These are phyloP conservation scores for Phyllostomus discolor DNA, from an alignment of 2,113 vertebrate genomes.

Conservation along the genomic window DNA sequence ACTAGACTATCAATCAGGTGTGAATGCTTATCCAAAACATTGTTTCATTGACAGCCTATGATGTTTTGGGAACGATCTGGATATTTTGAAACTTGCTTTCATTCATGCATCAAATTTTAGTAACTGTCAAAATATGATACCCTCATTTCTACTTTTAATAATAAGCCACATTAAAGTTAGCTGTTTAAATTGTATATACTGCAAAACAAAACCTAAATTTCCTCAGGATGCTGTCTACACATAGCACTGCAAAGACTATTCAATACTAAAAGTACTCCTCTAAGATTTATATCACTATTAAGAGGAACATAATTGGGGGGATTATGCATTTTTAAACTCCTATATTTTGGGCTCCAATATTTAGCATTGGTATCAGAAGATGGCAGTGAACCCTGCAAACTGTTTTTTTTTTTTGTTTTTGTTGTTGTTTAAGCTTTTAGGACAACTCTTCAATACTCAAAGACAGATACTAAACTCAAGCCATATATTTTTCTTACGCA, in stretches of 20 bases:
- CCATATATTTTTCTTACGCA: conserved; percentile 61
- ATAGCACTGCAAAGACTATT: background rate
- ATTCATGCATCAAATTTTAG: conserved; percentile 45
- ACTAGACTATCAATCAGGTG: conserved; percentile 55
- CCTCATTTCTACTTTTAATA: conserved; percentile 31
- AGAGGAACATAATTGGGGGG: background rate
- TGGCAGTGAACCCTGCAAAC: background rate
- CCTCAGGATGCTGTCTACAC: background rate
- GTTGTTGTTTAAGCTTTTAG: background rate
- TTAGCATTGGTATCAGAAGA: background rate
- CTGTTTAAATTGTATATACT: background rate
- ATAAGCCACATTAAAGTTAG: background rate
- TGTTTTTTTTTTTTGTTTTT: background rate
- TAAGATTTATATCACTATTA: background rate
- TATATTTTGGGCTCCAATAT: background rate
- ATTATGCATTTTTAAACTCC: background rate
- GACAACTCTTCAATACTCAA: background rate
- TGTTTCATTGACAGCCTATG: background rate
- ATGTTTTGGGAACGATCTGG: conserved; percentile 44
- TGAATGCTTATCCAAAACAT: conserved; percentile 73
- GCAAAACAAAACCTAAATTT: background rate
- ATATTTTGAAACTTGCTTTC: conserved; percentile 64
- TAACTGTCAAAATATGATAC: conserved; percentile 53
- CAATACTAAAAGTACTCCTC: background rate
- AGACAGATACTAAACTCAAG: background rate